phyloP scores from a whole-genome alignment of 2,888 invertebrate species.

The Galerucella calmariensis region DNA sequence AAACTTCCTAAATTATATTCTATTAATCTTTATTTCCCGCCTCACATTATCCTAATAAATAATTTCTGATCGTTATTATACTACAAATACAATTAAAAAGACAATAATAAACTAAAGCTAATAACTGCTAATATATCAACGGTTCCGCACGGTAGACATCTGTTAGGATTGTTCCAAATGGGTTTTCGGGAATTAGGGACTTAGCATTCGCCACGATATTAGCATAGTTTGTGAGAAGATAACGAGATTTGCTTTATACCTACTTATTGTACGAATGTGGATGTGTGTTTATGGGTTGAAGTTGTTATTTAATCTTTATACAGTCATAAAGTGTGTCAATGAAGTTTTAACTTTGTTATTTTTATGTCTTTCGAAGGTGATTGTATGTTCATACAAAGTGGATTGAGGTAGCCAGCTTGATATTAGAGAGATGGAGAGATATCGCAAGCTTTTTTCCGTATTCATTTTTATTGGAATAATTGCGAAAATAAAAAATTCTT shows the following conservation, averaged over 20 bases:
- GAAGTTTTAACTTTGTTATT: neutral
- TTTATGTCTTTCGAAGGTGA: too few relatives aligned
- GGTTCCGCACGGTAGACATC: slow-evolving; percentile 37
- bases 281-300: slow-evolving; percentile 16
- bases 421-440: too few relatives aligned
- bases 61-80: slow-evolving; percentile 12
- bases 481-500: too few relatives aligned
- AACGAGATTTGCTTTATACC: slow-evolving; percentile 38
- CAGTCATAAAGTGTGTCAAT: neutral
- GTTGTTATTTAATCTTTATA: slow-evolving; percentile 27
- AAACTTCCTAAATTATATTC: too few relatives aligned
- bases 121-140: slow-evolving; percentile 39
- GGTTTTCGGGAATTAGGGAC: slow-evolving; percentile 36
- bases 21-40: too few relatives aligned
- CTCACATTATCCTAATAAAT: too few relatives aligned
- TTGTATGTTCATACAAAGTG: too few relatives aligned
- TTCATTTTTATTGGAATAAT: too few relatives aligned
- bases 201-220: slow-evolving; percentile 44
- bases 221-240: slow-evolving; percentile 43
- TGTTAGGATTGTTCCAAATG: slow-evolving; percentile 39
- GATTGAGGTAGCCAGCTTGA: too few relatives aligned
- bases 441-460: too few relatives aligned
- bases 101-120: slow-evolving; percentile 35
- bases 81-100: slow-evolving; percentile 34
- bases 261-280: slow-evolving; percentile 34